These are phyloP conservation scores for Urechis unicinctus DNA, from an alignment of 2,888 invertebrate genomes.

Conservation along the genomic window DNA sequence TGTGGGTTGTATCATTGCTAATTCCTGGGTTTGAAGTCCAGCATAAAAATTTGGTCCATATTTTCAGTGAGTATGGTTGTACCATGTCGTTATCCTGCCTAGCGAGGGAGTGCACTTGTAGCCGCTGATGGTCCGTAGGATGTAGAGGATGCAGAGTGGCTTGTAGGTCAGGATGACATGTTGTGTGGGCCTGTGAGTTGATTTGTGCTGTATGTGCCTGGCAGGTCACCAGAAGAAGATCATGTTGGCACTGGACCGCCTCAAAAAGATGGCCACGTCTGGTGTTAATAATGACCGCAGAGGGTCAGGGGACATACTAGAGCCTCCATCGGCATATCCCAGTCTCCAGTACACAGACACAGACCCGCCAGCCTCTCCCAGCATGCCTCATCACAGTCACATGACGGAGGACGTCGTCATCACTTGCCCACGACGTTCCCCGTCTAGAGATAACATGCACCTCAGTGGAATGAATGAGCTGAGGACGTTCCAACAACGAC, in stretches of 20 bases:
- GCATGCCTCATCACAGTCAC: background rate
- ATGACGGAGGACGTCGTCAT: background rate
- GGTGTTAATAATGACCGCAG: slow-evolving; percentile 24
- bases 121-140: too few species aligned
- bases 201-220: too few species aligned
- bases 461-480: background rate
- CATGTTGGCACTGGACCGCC: slow-evolving; percentile 89
- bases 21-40: slow-evolving; percentile 72
- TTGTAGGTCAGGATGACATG: too few species aligned
- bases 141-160: too few species aligned
- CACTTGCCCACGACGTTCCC: slow-evolving; percentile 1
- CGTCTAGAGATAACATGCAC: slow-evolving; percentile 12
- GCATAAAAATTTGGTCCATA: slow-evolving; percentile 98
- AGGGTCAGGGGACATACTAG: slow-evolving; percentile 15
- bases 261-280: slow-evolving; percentile 66
- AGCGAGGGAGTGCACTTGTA: too few species aligned
- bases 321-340: slow-evolving; percentile 11
- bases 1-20: background rate
- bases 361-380: background rate
- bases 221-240: slow-evolving; percentile 98
- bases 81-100: too few species aligned
- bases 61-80: too few species aligned
- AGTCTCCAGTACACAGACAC: slow-evolving; percentile 12
- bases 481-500: background rate
- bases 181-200: too few species aligned